Evolutionary conservation across 2,797 vertebrate species (phyloP), one percentile per base, ranked within the genome.

Genomic region (Pseudochromis fuscus): DNA sequence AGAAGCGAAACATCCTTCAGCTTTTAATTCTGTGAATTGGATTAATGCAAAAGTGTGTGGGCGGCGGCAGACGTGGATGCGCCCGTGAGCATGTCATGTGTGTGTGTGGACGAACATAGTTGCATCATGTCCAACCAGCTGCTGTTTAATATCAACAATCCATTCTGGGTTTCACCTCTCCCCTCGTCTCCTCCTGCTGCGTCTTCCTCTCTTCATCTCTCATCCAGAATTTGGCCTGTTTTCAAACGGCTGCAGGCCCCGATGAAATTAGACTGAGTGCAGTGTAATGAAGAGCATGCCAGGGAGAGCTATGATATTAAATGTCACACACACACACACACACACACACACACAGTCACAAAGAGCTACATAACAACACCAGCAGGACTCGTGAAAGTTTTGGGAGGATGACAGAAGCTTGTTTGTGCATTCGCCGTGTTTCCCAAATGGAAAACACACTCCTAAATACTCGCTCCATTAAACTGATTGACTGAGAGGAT

Each of bases 221-320:
- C 59, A 72, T 71, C 25, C 24, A 75, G 70, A 62, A 55, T 85
- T 89, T 91, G 90, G 87, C 86, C 52, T 52, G 72, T 73, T 83
- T 84, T 91, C 88, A 91, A 89, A 89, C 53, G 58, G 83, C 87
- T 91, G 79, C 67, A 61, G 86, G 89, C 84, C 76, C 75, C 42
- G 57, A 85, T 89, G 87, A 90, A 92, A 92, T 93, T 89, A 91
- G 70, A 80, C 87, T 80, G 86, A 87, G 89, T 90, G 86, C 87
- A 78, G 64, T 64, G 84, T 86, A 88, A 89, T 84, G 83, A 88
- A 84, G 84, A 83, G 83, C 62, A 72, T 82, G 81, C 87, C 86
- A 84, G 81, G 48, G 81, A 87, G 80, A 71, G 81, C 81, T 69
- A 76, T 79, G 87, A 85, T 89, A 89, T 85, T 87, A 87, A 88